Conservation (phyloP, 2,113 vertebrate genomes). For the Brachyistius frenatus region DNA sequence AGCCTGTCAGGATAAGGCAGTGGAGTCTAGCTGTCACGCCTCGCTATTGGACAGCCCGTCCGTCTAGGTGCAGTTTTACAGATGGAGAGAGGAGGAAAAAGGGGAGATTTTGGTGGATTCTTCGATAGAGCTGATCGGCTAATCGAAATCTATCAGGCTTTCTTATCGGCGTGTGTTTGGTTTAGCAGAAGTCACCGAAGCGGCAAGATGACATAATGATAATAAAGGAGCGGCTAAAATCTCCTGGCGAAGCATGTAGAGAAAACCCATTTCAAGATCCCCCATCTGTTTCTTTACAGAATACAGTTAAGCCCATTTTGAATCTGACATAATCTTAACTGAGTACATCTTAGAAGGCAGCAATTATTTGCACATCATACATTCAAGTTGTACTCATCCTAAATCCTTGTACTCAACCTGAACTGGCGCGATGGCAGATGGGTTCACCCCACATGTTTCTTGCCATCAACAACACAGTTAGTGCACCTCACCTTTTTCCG, state of each 20-base stretch:
- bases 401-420: no score
- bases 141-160: slow-evolving; percentile 1
- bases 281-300: neutral
- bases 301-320: neutral
- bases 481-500: no score
- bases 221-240: neutral
- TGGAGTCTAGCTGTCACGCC: slow-evolving; percentile 37
- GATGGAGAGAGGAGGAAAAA: slow-evolving; percentile 3
- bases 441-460: no score
- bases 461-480: no score
- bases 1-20: slow-evolving; percentile 40
- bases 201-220: slow-evolving; percentile 3
- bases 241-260: neutral
- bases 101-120: neutral
- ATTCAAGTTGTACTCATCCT: neutral
- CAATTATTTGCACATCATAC: neutral
- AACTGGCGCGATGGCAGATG: no score
- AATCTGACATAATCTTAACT: neutral
- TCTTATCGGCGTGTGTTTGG: slow-evolving; percentile 25
- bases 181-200: neutral
- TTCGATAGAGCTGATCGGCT: slow-evolving; percentile 22
- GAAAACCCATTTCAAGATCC: neutral
- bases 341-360: neutral
- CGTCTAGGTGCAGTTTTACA: slow-evolving; percentile 25
- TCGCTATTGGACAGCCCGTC: slow-evolving; percentile 6